Percentiles rank a stretch among this genome's conserved stretches.
phyloP scores from a whole-genome alignment of 2,113 vertebrate genomes.

The Triplophysa dalaica region DNA sequence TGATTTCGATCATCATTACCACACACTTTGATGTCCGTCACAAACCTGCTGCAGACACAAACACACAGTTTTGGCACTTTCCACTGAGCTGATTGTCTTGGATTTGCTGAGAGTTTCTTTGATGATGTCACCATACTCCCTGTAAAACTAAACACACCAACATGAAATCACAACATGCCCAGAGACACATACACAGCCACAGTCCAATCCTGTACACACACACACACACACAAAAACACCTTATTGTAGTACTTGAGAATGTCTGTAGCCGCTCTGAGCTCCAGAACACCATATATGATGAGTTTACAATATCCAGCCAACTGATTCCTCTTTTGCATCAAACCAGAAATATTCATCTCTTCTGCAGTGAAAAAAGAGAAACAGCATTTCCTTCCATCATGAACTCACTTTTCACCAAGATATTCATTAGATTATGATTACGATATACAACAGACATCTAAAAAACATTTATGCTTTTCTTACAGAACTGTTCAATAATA shows the following conservation, averaged over 20 bases:
- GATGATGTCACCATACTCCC: conserved; percentile 89
- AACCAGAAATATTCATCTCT: conserved; percentile 65
- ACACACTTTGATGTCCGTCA: conserved; percentile 2
- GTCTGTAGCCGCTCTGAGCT: conserved; percentile 79
- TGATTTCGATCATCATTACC: too few relatives aligned
- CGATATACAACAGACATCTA: too few relatives aligned
- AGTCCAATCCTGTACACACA: not conserved
- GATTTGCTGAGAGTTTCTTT: conserved; percentile 81
- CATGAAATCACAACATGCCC: not conserved
- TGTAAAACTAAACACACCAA: conserved; percentile 73
- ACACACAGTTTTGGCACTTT: conserved; percentile 81
- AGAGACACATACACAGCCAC: not conserved
- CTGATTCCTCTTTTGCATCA: conserved; percentile 81
- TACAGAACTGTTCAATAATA: too few relatives aligned
- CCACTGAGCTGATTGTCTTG: conserved; percentile 75
- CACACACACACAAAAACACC: conserved; percentile 64
- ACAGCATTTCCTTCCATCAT: conserved; percentile 43
- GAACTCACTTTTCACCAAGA: conserved; percentile 30
- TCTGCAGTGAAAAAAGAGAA: conserved; percentile 2
- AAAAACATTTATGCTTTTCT: too few relatives aligned
- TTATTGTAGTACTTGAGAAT: conserved; percentile 85
- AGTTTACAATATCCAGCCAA: conserved; percentile 87
- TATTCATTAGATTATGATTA: too few relatives aligned
- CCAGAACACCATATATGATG: conserved; percentile 79
- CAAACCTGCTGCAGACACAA: conserved; percentile 86